phyloP scores from a whole-genome alignment of 2,888 invertebrate genomes.

The Sphaerophoria taeniata region DNA sequence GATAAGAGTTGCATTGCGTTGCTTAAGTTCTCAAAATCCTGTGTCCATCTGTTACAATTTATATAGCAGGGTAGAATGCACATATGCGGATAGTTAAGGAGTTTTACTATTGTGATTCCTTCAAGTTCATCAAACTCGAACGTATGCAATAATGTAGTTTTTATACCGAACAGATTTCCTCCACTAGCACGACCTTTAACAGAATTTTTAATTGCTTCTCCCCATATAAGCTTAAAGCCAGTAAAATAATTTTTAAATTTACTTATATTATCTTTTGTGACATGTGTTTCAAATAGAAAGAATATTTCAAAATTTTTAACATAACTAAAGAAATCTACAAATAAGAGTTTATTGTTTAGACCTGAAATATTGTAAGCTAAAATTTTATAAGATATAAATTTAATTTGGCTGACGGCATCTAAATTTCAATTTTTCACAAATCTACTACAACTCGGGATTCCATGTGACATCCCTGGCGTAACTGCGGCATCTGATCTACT shows the following conservation, averaged over 20 bases:
- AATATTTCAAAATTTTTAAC: no score
- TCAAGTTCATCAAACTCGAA: not conserved
- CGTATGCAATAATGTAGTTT: not conserved
- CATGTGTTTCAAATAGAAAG: no score
- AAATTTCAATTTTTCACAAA: constrained; percentile 2
- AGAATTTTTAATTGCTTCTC: constrained; percentile 9
- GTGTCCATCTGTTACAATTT: constrained; percentile 5
- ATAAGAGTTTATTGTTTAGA: not conserved
- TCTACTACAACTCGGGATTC: constrained; percentile 13
- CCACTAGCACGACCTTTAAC: constrained; percentile 8
- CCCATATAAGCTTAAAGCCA: not conserved
- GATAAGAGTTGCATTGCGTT: constrained; percentile 10
- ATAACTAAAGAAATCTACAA: no score
- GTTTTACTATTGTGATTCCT: constrained; percentile 5
- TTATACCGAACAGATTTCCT: not conserved
- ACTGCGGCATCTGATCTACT: constrained; percentile 1
- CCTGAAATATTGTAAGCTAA: constrained; percentile 2
- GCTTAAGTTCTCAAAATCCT: constrained; percentile 1
- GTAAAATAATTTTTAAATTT: constrained; percentile 2
- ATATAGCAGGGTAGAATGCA: no score
- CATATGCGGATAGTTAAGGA: not conserved
- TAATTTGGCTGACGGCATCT: not conserved
- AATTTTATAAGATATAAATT: constrained; percentile 2
- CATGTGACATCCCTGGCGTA: constrained; percentile 14
- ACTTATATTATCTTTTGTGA: not conserved